Percentiles rank a stretch among this genome's conserved stretches.
phyloP scores from a whole-genome alignment of 1,140 invertebrate genomes.

The Zaprionus lachaisei region DNA sequence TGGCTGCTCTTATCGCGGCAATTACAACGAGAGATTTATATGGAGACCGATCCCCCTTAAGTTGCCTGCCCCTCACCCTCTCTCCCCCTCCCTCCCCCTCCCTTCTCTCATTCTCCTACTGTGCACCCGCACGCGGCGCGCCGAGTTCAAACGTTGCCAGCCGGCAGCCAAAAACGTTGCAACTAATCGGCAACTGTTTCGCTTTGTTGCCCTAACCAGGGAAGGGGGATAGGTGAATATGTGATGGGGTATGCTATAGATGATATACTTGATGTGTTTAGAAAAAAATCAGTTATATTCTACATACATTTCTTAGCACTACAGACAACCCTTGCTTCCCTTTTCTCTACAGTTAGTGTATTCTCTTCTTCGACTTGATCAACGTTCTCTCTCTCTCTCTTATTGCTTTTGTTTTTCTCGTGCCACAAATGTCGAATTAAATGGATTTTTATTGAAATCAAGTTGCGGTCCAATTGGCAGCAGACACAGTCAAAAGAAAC shows the following conservation, averaged over 20 bases:
- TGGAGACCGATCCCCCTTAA: constrained; percentile 24
- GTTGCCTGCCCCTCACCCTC: not conserved
- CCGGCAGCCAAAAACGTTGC: constrained; percentile 68
- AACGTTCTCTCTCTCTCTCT: not conserved
- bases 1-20: constrained; percentile 69
- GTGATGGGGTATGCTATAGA: not conserved
- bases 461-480: constrained; percentile 52
- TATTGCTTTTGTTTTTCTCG: constrained; percentile 48
- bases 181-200: constrained; percentile 77
- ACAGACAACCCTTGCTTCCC: not conserved
- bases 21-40: constrained; percentile 81
- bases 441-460: constrained; percentile 82
- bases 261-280: not conserved
- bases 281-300: not conserved
- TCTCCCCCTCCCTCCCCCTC: too few species aligned
- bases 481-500: not conserved
- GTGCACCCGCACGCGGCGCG: constrained; percentile 60
- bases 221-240: not conserved
- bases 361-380: not conserved
- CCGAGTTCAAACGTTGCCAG: constrained; percentile 76
- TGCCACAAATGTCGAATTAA: constrained; percentile 81
- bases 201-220: constrained; percentile 13
- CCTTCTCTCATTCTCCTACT: not conserved
- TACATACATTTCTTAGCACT: not conserved
- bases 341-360: not conserved